Base-by-base conservation (phyloP, 53 echinoderm and acorn worm genomes). In the Paelopatides confundens region DNA sequence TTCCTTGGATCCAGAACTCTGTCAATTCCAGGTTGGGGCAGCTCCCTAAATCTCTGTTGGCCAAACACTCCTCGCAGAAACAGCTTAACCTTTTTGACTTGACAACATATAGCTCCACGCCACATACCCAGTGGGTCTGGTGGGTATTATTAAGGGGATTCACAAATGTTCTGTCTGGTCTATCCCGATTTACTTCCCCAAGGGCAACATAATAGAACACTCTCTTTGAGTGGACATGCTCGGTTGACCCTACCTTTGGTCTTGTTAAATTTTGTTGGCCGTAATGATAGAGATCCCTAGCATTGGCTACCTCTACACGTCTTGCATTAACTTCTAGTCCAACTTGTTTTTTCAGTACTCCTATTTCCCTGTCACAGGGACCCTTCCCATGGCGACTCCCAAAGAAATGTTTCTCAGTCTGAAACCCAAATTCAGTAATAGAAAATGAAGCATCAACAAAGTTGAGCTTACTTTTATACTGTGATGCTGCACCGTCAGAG, bases 331-430 rank as follows among this genome's bases (percentile, higher is more conserved):
- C 77, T 24, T 36, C 28, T 47, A 24, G n/a, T 23, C 23, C 49
- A 23, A 18, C 77, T 10, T 38, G 15, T 27, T 30, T 77, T 29
- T 76, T 76, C 23, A 76, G 8, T 7, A 76, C 49, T 9, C 46
- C 76, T 10, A 76, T 76, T n/a, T 76, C 76, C 13, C 47, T 24
- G 35, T 76, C 76, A 48, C 76, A 76, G 39, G 76, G 76, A 6
- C 76, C 76, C 74, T 76, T 76, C 23, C 91, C 91, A 85, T 91
- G 87, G 1, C 87, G 82, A 10, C 91, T 91, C 37, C 39, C 76
- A 27, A 76, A 76, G 18, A 76, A 76, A 24, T 76, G 76, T 46
- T 76, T 76, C 39, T 76, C 39, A 8, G 32, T 43, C 13, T 4
- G 5, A 27, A 17, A 76, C 4, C 76, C 76, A 46, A 76, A 43